Percentiles rank a stretch among this genome's conserved stretches.
These are phyloP conservation scores for Acrossocheilus fasciatus DNA, from an alignment of 2,797 vertebrate genomes.

Conservation along the genomic window DNA sequence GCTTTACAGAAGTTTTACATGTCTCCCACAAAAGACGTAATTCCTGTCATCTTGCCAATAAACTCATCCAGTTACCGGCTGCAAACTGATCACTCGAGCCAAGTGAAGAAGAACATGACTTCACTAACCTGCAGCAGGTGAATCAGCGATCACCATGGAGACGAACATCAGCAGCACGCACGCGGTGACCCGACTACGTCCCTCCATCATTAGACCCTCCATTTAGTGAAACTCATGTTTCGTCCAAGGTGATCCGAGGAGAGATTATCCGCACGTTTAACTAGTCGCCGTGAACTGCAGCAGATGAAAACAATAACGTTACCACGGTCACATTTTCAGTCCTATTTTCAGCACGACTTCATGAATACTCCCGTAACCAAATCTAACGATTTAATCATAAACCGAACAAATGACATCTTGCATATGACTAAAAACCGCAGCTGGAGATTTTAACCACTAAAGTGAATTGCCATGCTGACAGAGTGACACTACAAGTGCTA, in stretches of 20 bases:
- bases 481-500: conserved; percentile 14
- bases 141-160: conserved; percentile 70
- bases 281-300: conserved; percentile 22
- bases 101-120: conserved; percentile 19
- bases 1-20: not conserved
- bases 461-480: not conserved
- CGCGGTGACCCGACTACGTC: conserved; percentile 63
- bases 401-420: not conserved
- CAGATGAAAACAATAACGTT: conserved; percentile 3
- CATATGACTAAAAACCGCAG: not conserved
- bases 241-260: conserved; percentile 60
- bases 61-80: not conserved
- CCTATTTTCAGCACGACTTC: not conserved
- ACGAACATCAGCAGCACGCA: conserved; percentile 67
- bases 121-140: conserved; percentile 78
- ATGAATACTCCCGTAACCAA: not conserved
- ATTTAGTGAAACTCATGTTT: conserved; percentile 76
- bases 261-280: conserved; percentile 33
- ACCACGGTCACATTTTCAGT: conserved; percentile 22
- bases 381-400: not conserved
- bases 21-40: conserved; percentile 5
- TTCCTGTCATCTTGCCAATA: not conserved
- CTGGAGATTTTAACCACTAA: not conserved
- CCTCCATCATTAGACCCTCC: conserved; percentile 72
- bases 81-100: conserved; percentile 34